Evolutionary conservation across 2,113 vertebrate genomes (phyloP), one percentile per base, ranked within the genome.

Genomic region (Herpailurus yagouaroundi): DNA sequence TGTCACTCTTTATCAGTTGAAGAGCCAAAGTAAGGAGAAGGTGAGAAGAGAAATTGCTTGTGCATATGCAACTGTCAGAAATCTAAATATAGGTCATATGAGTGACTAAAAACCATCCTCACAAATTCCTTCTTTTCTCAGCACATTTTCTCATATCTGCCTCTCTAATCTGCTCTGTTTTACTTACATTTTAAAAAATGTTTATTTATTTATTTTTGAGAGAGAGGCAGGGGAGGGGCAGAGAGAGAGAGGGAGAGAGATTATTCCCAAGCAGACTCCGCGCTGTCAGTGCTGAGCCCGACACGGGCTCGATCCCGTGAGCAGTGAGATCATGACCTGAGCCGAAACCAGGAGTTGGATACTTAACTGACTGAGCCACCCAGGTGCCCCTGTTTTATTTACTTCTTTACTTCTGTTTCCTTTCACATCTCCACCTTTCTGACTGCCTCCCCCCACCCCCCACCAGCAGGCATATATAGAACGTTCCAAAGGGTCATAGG

Each of bases 1-100:
- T 98, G 97, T 77, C 96, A 93, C 27, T 95, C 94, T 73, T 82
- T 57, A 41, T 79, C 29, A 33, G 76, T 66, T 71, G 73, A 84
- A 82, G 92, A 96, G 96, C 90, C 96, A 94, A 95, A 86, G 82
- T 52, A 41, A 23, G 71, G 73, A 83, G 91, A 83, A 86, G 90
- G 92, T 94, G 97, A 93, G 94, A 96, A 96, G 77, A 88, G 81
- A 96, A 10, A 95, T 86, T 63, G 87, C 86, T 93, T 68, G 88
- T 95, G 38, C 31, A 8, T 33, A 68, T 68, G 82, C 77, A 90
- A 91, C 94, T 91, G 94, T 96, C 84, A 95, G 16, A 83, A 69
- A 89, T 93, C 91, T 97, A 97, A 97, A 97, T 94, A 94, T 97
- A 97, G 93, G 79, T 86, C 82, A 55, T 14, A 31, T 2, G n/a